A percentile compares a stretch with the other conserved stretches of the same genome.
phyloP scores from a whole-genome alignment of 1,140 invertebrate species.

The Oppia nitens region DNA sequence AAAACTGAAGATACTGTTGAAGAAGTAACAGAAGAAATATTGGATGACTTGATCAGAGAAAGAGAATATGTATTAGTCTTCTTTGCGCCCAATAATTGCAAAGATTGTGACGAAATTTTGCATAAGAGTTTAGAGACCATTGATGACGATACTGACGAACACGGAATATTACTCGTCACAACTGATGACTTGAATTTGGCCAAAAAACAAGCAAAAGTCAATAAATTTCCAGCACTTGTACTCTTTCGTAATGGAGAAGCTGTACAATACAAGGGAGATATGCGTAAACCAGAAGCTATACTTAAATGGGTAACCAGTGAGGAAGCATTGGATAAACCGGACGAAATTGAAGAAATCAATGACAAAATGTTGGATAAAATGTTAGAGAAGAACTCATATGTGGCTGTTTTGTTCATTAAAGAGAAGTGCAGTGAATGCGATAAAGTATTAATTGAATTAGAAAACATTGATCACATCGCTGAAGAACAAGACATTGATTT shows the following conservation, averaged over 20 bases:
- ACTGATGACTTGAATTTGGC: conserved; percentile 33
- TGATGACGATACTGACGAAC: conserved; percentile 80
- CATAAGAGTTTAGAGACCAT: conserved; percentile 57
- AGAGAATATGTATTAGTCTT: conserved; percentile 25
- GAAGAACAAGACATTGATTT: conserved; percentile 81
- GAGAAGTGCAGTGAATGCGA: conserved; percentile 75
- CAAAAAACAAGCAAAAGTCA: conserved; percentile 53
- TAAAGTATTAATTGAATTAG: conserved; percentile 70
- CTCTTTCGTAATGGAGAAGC: conserved; percentile 65
- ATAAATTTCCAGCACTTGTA: conserved; percentile 61
- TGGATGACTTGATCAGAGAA: conserved; percentile 24
- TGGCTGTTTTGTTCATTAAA: conserved; percentile 86
- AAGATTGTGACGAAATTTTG: conserved; percentile 22
- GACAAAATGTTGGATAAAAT: conserved; percentile 77
- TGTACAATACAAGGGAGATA: conserved; percentile 53
- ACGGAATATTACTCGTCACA: conserved; percentile 65
- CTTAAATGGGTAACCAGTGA: conserved; percentile 79
- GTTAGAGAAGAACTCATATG: conserved; percentile 64
- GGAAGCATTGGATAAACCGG: conserved; percentile 72
- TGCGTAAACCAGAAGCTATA: conserved; percentile 73
- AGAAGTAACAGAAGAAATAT: conserved; percentile 42
- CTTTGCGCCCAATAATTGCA: conserved; percentile 24
- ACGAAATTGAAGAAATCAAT: conserved; percentile 85
- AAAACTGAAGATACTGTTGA: conserved; percentile 80
- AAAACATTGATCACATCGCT: conserved; percentile 86